Evolutionary conservation across 2,888 invertebrate genomes (phyloP).

Genomic region (Andrena hattorfiana): DNA sequence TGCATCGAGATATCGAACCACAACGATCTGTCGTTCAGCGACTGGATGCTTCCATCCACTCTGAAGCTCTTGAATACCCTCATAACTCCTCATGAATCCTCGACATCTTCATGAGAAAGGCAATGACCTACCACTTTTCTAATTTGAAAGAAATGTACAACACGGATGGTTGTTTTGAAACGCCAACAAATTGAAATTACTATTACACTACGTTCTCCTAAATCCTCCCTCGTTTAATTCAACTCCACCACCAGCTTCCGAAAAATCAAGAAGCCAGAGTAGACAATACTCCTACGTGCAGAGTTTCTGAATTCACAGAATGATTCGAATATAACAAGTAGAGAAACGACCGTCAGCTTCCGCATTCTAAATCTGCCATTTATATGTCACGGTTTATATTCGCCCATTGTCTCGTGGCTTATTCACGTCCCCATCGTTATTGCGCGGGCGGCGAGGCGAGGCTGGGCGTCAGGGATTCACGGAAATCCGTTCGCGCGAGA

Average conservation of each 20-base stretch:
- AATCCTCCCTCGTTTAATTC: too few relatives aligned
- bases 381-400: conserved; percentile 15
- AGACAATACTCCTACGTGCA: background rate
- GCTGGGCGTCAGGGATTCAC: background rate
- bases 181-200: too few relatives aligned
- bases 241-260: too few relatives aligned
- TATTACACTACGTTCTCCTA: too few relatives aligned
- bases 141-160: background rate
- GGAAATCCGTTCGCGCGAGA: conserved; percentile 43
- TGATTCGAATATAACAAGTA: too few relatives aligned
- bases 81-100: background rate
- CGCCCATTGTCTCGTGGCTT: background rate
- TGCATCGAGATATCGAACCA: conserved; percentile 20
- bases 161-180: too few relatives aligned
- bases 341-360: background rate
- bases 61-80: background rate
- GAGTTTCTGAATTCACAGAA: too few relatives aligned
- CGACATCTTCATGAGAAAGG: background rate
- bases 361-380: conserved; percentile 15
- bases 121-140: background rate
- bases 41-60: conserved; percentile 28
- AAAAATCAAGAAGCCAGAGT: background rate
- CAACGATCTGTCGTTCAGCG: conserved; percentile 1
- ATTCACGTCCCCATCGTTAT: conserved; percentile 16
- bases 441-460: background rate